Evolutionary conservation across 2,113 vertebrate species (phyloP), one percentile per base, ranked within the genome.

Genomic region (Egretta garzetta): DNA sequence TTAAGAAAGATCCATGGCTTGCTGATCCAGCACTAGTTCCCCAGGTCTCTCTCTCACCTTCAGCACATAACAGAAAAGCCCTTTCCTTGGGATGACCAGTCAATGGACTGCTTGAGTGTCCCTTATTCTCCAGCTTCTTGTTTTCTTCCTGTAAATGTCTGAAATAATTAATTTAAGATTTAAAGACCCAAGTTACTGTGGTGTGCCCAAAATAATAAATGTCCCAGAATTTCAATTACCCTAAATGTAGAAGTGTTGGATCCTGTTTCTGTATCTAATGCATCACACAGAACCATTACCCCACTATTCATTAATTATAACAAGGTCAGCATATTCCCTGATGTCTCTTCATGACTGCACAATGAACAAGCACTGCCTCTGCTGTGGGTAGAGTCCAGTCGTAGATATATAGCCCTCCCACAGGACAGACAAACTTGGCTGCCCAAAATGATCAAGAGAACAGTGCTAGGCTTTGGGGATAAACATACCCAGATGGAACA

Each of bases 151-250:
- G 94, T 92, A 98, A 97, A 97, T 76, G 86, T 87, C 95, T 96
- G 56, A 96, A 97, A 97, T 96, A 88, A 97, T 98, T 97, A 96
- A 95, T 96, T 93, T 90, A 97, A 96, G 93, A 94, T 97, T 96
- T 97, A 95, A 98, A 98, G 97, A 96, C 47, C 62, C 62, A 89
- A 97, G 94, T 96, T 97, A 96, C 92, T 94, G 86, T 95, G 97
- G 88, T 75, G 75, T 97, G 97, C 94, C 97, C 92, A 95, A 97
- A 97, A 97, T 96, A 98, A 98, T 98, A 98, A 98, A 98, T 92
- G 94, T 97, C 97, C 98, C 95, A 97, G 96, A 96, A 93, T 97
- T 98, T 98, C 97, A 98, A 97, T 98, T 98, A 98, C 95, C 93
- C 63, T 97, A 98, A 98, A 98, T 97, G 96, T 93, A 92, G 93